A percentile compares a stretch with the other conserved stretches of the same genome.
phyloP scores from a whole-genome alignment of 2,113 vertebrate genomes.

The Crotalus helleri region DNA sequence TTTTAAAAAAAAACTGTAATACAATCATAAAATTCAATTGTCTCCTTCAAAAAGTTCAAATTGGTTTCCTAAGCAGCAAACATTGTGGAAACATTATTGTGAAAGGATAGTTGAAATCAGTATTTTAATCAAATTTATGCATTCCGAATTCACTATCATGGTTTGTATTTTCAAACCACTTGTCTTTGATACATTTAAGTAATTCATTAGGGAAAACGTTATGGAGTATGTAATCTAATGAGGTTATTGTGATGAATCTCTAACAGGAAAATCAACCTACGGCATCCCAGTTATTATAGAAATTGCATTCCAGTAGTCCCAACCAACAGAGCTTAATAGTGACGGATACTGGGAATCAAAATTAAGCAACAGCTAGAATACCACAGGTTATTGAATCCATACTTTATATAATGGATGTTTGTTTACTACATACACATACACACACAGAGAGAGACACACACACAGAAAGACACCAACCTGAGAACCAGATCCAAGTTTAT shows the following conservation, averaged over 20 bases:
- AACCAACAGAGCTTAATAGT: not conserved
- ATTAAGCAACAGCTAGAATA: not conserved
- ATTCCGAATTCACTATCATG: not conserved
- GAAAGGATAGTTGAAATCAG: not conserved
- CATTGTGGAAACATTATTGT: not conserved
- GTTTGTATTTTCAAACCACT: not conserved
- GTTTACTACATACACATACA: not conserved
- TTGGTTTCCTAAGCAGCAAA: not conserved
- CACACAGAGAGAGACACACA: not conserved
- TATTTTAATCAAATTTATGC: not conserved
- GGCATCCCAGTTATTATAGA: not conserved
- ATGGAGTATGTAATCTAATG: not conserved
- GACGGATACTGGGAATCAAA: not conserved
- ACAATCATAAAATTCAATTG: not conserved
- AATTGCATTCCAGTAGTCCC: not conserved
- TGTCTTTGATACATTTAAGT: not conserved
- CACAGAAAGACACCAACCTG: not conserved
- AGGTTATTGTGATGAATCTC: not conserved
- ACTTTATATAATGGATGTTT: not conserved
- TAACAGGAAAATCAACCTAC: not conserved
- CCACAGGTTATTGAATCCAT: not conserved
- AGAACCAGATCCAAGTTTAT: not conserved
- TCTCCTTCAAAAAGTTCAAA: no score
- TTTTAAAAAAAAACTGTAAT: not conserved
- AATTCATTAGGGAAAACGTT: not conserved